Evolutionary conservation across 2,888 invertebrate genomes (phyloP), one percentile per base, ranked within the genome.

Genomic region (Psylliodes chrysocephalus): DNA sequence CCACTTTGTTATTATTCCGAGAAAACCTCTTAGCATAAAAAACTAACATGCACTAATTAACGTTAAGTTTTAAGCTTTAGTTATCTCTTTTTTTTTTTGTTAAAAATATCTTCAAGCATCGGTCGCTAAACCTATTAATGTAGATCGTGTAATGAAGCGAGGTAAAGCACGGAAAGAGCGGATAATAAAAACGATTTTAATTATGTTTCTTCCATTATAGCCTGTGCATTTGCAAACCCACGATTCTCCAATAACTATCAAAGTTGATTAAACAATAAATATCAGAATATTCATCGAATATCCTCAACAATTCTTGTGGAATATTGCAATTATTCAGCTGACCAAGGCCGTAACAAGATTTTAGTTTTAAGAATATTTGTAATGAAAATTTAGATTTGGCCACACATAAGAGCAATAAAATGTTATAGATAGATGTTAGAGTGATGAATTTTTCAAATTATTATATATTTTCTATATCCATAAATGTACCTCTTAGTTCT

Each of bases 201-300:
- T 64, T 55, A 64, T 42, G 60, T 56, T 60, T 44, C 46, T 35
- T 44, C 52, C 44, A 60, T 64, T 60, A 64, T 22, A 64, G 46
- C 47, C 53, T 40, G 47, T 52, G 19, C 40, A 51, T 64, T 64
- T 51, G 51, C 35, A 49, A 64, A 44, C 35, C 60, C 64, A 64
- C 64, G 64, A 64, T 64, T 60, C 28, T 30, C 44, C 64, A 64
- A 64, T 64, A 64, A 64, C 64, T 56, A 64, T 64, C 64, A 64
- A 55, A 60, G 55, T 52, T 64, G 60, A 64, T 64, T 64, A 60
- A 64, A 64, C 60, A 51, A 64, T 64, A 64, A 64, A 64, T 64
- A 64, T 60, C 55, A 22, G 64, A 64, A 64, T 64, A 64, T 64
- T 64, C 64, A 60, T 44, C 55, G 56, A 60, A 60, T 64, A 54